Percentiles rank a stretch among this genome's conserved stretches.
Conservation (phyloP, 2,888 invertebrate species). For the Myopa testacea region DNA sequence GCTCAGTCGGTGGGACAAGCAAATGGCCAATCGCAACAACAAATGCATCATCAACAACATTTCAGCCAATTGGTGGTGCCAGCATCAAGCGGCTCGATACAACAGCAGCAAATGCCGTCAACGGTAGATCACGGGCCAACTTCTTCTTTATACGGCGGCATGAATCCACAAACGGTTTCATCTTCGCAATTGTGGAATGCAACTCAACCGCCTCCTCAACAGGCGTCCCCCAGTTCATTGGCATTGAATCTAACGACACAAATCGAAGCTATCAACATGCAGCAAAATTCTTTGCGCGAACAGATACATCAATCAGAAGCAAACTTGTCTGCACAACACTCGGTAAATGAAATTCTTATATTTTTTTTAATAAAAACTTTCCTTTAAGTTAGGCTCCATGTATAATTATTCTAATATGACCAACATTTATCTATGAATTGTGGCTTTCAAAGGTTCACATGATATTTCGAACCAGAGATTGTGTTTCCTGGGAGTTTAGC, state of each 20-base stretch:
- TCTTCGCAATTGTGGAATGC: slow-evolving; percentile 35
- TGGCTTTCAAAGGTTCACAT: no score
- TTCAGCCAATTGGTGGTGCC: slow-evolving; percentile 53
- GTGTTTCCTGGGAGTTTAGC: no score
- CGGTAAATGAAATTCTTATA: slow-evolving; percentile 70
- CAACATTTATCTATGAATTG: slow-evolving; percentile 1
- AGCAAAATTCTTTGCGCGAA: slow-evolving; percentile 86
- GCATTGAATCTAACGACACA: slow-evolving; percentile 65
- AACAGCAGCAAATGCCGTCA: slow-evolving; percentile 45
- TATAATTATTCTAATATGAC: background rate
- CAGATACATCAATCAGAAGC: slow-evolving; percentile 96
- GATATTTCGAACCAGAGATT: background rate
- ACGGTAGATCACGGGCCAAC: slow-evolving; percentile 52
- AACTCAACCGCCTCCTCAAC: slow-evolving; percentile 38
- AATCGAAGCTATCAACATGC: slow-evolving; percentile 76
- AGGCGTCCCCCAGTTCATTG: slow-evolving; percentile 44
- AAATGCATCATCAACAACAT: slow-evolving; percentile 49
- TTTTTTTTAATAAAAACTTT: slow-evolving; percentile 26
- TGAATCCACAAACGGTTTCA: slow-evolving; percentile 48
- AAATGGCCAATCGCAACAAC: slow-evolving; percentile 52
- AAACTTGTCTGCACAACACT: slow-evolving; percentile 95
- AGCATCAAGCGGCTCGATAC: slow-evolving; percentile 47
- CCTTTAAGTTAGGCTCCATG: slow-evolving; percentile 35
- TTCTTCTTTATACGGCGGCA: slow-evolving; percentile 15
- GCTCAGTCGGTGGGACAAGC: slow-evolving; percentile 54